Percentiles rank a stretch among this genome's conserved stretches.
phyloP scores from a whole-genome alignment of 1,140 invertebrate species.

The Fopius arisanus region DNA sequence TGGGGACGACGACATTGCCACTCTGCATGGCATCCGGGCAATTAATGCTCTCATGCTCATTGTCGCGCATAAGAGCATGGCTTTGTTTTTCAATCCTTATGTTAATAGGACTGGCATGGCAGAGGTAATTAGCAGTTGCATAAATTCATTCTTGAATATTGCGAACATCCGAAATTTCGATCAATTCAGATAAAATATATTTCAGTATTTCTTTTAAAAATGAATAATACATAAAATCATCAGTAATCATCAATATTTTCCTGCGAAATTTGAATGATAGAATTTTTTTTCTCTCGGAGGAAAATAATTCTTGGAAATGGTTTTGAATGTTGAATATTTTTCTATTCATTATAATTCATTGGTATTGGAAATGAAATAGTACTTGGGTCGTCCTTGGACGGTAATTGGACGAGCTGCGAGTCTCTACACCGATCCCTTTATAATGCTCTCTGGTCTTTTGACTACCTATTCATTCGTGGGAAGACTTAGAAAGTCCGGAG shows the following conservation, averaged over 20 bases:
- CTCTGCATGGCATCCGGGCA: conserved; percentile 74
- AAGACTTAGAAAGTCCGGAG: conserved; percentile 66
- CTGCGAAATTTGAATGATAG: too few species aligned
- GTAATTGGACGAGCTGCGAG: conserved; percentile 77
- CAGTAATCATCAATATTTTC: too few species aligned
- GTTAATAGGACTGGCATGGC: conserved; percentile 74
- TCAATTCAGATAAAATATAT: too few species aligned
- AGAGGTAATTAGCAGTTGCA: conserved; percentile 62
- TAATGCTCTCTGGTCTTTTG: conserved; percentile 77
- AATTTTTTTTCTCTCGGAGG: too few species aligned
- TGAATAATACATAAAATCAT: too few species aligned
- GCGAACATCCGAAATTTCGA: too few species aligned
- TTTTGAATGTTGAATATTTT: not conserved
- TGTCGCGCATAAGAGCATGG: conserved; percentile 77
- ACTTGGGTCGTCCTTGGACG: conserved; percentile 74
- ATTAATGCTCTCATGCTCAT: conserved; percentile 74
- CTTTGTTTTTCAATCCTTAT: conserved; percentile 75
- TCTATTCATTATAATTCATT: not conserved
- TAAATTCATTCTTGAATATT: too few species aligned
- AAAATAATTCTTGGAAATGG: not conserved
- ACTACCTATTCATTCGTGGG: conserved; percentile 73
- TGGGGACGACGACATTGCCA: conserved; percentile 68
- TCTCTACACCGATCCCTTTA: conserved; percentile 80
- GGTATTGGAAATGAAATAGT: conserved; percentile 54
- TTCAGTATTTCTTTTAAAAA: too few species aligned